phyloP scores from a whole-genome alignment of 1,140 invertebrate genomes.

The Plutomurus gul region DNA sequence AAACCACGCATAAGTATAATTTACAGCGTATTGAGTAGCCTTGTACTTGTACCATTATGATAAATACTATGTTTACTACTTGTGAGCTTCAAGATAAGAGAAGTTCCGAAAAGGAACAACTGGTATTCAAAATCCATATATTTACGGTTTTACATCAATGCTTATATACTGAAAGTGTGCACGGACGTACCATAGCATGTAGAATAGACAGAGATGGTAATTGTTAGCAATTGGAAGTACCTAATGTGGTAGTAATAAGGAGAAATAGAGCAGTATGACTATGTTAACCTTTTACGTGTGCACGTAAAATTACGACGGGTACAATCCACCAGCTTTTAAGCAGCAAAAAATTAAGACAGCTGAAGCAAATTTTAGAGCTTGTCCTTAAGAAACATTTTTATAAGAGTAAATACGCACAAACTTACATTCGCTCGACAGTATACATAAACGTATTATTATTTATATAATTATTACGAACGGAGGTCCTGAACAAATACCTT shows the following conservation, averaged over 20 bases:
- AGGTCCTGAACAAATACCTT: too few species aligned
- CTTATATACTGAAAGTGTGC: background rate
- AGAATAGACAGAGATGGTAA: too few species aligned
- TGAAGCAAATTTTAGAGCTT: conserved; percentile 4
- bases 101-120: background rate
- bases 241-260: too few species aligned
- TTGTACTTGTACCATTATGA: background rate
- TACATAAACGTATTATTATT: too few species aligned
- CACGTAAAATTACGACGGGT: background rate
- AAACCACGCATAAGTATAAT: background rate
- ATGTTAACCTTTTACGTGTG: background rate
- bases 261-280: too few species aligned
- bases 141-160: too few species aligned
- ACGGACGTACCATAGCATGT: background rate
- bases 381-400: background rate
- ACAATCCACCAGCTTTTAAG: background rate
- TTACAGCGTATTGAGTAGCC: background rate
- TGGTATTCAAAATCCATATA: background rate
- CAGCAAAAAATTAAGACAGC: conserved; percentile 6
- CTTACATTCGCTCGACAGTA: too few species aligned
- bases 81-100: background rate
- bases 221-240: too few species aligned
- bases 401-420: background rate
- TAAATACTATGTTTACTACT: conserved; percentile 20
- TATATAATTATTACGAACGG: too few species aligned